These are phyloP conservation scores for Octodon degus DNA, from an alignment of 2,113 vertebrate species.

Conservation along the genomic window DNA sequence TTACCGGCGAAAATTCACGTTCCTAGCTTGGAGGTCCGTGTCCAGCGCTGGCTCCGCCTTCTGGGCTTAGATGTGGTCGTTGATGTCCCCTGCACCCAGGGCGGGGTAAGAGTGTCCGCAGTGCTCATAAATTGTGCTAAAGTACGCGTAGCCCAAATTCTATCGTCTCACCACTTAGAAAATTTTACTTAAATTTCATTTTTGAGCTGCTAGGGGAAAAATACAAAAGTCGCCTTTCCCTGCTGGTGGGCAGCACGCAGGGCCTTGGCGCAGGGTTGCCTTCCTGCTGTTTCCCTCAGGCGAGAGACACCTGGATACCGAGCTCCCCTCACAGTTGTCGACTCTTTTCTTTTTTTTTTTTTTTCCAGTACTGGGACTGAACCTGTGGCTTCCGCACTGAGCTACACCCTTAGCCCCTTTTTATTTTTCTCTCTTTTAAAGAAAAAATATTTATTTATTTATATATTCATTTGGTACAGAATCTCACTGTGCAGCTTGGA, in stretches of 20 bases:
- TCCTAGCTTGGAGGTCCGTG: not conserved
- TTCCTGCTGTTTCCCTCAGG: too few species aligned
- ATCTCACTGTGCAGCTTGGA: too few species aligned
- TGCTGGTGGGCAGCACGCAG: not conserved
- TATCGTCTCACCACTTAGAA: not conserved
- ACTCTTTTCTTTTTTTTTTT: not conserved
- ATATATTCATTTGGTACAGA: too few species aligned
- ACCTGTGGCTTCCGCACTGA: too few species aligned
- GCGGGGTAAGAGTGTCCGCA: not conserved
- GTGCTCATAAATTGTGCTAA: not conserved
- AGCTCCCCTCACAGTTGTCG: not conserved
- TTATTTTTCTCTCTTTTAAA: too few species aligned
- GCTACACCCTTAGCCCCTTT: too few species aligned
- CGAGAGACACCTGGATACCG: not conserved
- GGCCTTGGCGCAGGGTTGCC: too few species aligned
- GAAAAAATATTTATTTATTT: too few species aligned
- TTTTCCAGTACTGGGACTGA: not conserved
- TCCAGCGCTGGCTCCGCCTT: not conserved
- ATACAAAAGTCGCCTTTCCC: not conserved
- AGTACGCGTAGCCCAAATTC: not conserved
- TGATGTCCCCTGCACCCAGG: not conserved
- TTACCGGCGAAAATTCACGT: fast-evolving
- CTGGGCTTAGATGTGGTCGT: not conserved
- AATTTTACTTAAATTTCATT: not conserved
- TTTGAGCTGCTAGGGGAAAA: not conserved